These are phyloP conservation scores for Frieseomelitta varia DNA, from an alignment of 1,140 invertebrate species.

Conservation along the genomic window DNA sequence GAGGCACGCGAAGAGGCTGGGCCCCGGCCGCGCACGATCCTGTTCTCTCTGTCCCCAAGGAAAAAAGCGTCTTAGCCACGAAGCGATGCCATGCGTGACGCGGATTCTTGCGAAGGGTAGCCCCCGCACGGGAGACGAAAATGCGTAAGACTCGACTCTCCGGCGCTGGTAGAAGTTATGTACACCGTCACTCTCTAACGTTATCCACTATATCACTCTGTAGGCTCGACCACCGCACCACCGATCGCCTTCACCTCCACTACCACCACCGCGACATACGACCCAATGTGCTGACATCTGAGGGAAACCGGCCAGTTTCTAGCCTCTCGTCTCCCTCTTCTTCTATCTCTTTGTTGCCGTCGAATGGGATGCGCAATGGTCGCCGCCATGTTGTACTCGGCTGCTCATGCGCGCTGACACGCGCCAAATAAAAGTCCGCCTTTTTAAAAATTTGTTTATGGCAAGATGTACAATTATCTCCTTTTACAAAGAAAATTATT, in stretches of 20 bases:
- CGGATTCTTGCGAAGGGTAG: conserved; percentile 37
- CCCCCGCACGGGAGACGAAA: conserved; percentile 34
- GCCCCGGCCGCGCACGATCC: conserved; percentile 50
- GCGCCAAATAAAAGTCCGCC: conserved; percentile 6
- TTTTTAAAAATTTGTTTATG: not conserved
- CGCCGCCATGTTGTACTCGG: conserved; percentile 9
- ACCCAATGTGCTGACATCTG: conserved; percentile 50
- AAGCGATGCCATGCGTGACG: conserved; percentile 55
- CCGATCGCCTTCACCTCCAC: conserved; percentile 30
- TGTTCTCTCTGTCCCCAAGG: conserved; percentile 39
- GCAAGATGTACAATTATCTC: not conserved
- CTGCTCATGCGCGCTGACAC: not conserved
- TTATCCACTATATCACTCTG: conserved; percentile 42
- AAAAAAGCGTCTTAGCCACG: conserved; percentile 47
- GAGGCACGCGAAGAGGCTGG: conserved; percentile 53
- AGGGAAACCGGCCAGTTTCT: conserved; percentile 22
- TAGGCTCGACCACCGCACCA: conserved; percentile 9
- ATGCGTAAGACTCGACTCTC: conserved; percentile 16
- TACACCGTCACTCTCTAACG: conserved; percentile 34
- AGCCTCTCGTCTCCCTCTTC: not conserved
- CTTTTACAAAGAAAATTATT: not conserved
- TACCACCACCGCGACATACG: conserved; percentile 39
- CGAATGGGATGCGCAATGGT: conserved; percentile 16
- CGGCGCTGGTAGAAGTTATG: conserved; percentile 4
- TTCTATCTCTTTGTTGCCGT: not conserved